Conservation (phyloP, 2,797 vertebrate genomes). For the Hozukius guyotensis region DNA sequence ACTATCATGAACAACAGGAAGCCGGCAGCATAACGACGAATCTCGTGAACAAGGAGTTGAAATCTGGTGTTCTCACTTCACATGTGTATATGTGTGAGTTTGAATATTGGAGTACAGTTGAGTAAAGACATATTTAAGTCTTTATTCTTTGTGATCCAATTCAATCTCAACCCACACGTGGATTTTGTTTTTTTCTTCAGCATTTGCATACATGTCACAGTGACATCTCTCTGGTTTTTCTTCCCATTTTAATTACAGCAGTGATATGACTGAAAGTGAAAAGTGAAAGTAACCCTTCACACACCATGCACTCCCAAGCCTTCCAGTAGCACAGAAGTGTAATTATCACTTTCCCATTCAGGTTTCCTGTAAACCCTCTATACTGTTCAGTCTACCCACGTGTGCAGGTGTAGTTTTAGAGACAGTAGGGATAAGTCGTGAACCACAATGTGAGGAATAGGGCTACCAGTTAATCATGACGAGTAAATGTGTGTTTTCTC, state of each 20-base stretch:
- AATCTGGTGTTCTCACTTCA: neutral
- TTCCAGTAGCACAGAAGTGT: neutral
- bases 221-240: too few relatives aligned
- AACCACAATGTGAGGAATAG: neutral
- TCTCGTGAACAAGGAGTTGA: neutral
- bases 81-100: neutral
- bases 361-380: neutral
- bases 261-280: fast-evolving
- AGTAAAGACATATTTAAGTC: neutral
- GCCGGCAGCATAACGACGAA: neutral
- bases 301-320: neutral
- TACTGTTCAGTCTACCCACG: too few relatives aligned
- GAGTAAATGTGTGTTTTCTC: neutral
- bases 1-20: constrained; percentile 65
- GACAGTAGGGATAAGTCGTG: neutral
- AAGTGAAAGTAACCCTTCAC: neutral
- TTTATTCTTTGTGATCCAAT: neutral
- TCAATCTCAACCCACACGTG: neutral
- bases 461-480: neutral
- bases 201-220: neutral
- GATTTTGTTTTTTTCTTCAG: neutral
- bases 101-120: too few relatives aligned
- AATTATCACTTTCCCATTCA: neutral
- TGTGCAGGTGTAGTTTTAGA: neutral
- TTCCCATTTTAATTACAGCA: neutral